These are phyloP conservation scores for Lagria hirta DNA, from an alignment of 2,888 invertebrate genomes.

Conservation along the genomic window DNA sequence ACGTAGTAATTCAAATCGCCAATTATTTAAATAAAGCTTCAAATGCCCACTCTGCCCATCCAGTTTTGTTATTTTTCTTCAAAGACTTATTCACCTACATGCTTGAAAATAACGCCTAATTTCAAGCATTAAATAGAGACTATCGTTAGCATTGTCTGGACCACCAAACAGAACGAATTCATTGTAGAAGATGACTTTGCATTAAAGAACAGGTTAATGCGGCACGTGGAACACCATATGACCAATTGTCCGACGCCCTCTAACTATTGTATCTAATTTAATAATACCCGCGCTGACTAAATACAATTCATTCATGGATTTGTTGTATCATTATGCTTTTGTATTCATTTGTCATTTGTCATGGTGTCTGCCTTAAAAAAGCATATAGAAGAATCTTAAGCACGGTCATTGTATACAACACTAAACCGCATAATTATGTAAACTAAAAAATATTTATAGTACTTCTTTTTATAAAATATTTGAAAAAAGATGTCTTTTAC, in stretches of 20 bases:
- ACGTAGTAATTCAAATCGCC: conserved; percentile 7
- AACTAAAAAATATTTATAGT: no score
- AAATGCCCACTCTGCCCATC: conserved; percentile 10
- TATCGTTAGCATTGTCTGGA: conserved; percentile 25
- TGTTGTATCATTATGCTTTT: conserved; percentile 46
- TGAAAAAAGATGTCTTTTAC: no score
- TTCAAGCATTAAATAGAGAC: conserved; percentile 18
- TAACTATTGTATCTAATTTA: conserved; percentile 49
- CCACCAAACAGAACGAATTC: conserved; percentile 21
- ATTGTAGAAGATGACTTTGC: conserved; percentile 32
- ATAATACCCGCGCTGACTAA: conserved; percentile 49
- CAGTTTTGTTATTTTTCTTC: conserved; percentile 2
- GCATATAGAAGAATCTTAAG: no score
- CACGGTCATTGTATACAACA: no score
- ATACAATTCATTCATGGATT: conserved; percentile 47
- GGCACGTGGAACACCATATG: conserved; percentile 45
- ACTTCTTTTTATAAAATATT: no score
- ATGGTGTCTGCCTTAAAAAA: no score
- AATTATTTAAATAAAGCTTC: conserved; percentile 11
- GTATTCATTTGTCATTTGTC: conserved; percentile 41
- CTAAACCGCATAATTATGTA: no score
- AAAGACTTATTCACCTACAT: no score
- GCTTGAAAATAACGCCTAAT: conserved; percentile 11
- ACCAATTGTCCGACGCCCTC: conserved; percentile 46
- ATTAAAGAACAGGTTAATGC: conserved; percentile 39